Evolutionary conservation across 2,113 vertebrate genomes (phyloP).

Genomic region (Neolamprologus sp.): DNA sequence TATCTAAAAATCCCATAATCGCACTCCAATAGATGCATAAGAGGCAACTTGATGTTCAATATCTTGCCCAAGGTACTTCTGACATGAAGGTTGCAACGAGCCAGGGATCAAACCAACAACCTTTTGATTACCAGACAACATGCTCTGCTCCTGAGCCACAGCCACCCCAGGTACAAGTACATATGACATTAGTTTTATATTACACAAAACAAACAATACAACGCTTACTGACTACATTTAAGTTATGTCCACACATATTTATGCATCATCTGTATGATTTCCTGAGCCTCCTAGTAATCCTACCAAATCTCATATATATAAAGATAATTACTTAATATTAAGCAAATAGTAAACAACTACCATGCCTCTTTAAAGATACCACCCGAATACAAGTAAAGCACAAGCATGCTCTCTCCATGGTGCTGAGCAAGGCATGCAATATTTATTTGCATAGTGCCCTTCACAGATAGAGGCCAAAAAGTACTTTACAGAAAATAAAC

Average conservation of each 20-base stretch:
- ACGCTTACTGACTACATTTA: not conserved
- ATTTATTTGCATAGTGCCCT: not conserved
- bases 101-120: not conserved
- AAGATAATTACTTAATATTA: not conserved
- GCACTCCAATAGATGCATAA: not conserved
- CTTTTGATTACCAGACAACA: not conserved
- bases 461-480: not conserved
- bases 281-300: not conserved
- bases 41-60: not conserved
- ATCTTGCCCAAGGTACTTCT: not conserved
- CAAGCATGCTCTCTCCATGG: constrained; percentile 30
- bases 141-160: not conserved
- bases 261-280: not conserved
- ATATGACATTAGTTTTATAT: not conserved
- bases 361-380: not conserved
- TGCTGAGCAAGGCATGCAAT: not conserved
- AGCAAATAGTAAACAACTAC: not conserved
- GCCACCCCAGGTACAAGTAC: not conserved
- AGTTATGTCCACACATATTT: not conserved
- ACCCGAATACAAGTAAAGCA: not conserved
- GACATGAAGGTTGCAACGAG: not conserved
- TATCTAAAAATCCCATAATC: not conserved
- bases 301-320: not conserved
- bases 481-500: not conserved
- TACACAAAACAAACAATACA: not conserved